A percentile compares a stretch with the other conserved stretches of the same genome.
Conservation (phyloP, 2,888 invertebrate genomes). For the Pseudococcus jackbeardsleyi region DNA sequence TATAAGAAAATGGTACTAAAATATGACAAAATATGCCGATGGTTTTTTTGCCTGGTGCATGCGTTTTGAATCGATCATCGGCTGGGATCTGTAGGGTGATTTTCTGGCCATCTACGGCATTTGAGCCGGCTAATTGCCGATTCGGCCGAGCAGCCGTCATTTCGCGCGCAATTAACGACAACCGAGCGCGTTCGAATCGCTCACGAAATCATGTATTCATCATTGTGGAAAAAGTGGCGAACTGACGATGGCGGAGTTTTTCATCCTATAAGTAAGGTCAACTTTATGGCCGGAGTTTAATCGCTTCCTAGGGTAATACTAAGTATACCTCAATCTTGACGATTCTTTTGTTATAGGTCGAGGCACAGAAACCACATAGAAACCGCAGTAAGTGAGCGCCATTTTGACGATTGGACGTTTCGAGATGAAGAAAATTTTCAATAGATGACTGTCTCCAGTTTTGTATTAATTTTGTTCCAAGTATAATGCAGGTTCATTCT, state of each 20-base stretch:
- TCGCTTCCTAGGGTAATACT: not conserved
- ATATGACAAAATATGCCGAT: not conserved
- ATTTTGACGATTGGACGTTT: not conserved
- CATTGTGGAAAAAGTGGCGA: not conserved
- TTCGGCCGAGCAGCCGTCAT: not conserved
- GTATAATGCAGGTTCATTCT: no score
- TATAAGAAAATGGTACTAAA: not conserved
- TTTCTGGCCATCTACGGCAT: not conserved
- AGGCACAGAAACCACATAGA: not conserved
- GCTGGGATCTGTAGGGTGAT: not conserved
- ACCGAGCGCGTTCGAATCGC: no score
- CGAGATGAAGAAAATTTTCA: not conserved
- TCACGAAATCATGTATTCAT: not conserved
- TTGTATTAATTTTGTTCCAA: not conserved
- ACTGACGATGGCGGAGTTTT: not conserved
- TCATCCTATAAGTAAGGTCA: not conserved
- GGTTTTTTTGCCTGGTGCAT: not conserved
- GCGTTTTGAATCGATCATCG: not conserved
- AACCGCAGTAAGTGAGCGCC: not conserved
- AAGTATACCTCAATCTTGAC: no score
- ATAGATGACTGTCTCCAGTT: not conserved
- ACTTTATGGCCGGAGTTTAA: not conserved
- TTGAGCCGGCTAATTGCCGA: constrained; percentile 1
- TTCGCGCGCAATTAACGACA: constrained; percentile 19
- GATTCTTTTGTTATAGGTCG: not conserved